These are phyloP conservation scores for Cochlearius cochlearius DNA, from an alignment of 2,113 vertebrate genomes.

Conservation along the genomic window DNA sequence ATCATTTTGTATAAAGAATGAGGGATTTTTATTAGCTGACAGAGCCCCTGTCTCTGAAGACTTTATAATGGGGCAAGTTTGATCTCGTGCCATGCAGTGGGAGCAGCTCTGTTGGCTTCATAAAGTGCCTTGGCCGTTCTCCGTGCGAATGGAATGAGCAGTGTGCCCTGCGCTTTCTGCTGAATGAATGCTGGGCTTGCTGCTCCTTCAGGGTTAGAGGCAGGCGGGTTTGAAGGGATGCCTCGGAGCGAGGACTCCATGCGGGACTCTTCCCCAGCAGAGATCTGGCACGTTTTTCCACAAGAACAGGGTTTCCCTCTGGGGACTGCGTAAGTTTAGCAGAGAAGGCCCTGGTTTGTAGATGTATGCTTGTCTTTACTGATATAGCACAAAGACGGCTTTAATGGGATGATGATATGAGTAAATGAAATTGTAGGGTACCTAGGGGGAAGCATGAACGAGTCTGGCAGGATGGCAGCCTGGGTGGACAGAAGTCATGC, in stretches of 20 bases:
- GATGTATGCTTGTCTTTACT: neutral
- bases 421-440: neutral
- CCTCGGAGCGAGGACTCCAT: neutral
- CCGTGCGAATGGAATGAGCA: neutral
- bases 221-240: neutral
- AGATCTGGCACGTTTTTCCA: accelerated
- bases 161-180: neutral
- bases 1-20: constrained; percentile 35
- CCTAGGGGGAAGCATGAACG: neutral
- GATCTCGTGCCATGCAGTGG: neutral
- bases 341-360: neutral
- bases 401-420: neutral
- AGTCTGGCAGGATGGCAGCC: neutral
- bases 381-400: neutral
- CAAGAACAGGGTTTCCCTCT: neutral
- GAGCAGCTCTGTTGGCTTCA: constrained; percentile 7
- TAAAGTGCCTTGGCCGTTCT: neutral
- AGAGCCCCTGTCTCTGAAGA: neutral
- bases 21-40: constrained; percentile 38
- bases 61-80: constrained; percentile 10
- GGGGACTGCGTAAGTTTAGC: neutral
- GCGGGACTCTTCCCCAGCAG: neutral
- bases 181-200: neutral
- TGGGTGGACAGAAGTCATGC: neutral
- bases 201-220: neutral